Percentiles rank a stretch among this genome's conserved stretches.
phyloP scores from a whole-genome alignment of 2,888 invertebrate genomes.

The Carpatolechia fugitivella region DNA sequence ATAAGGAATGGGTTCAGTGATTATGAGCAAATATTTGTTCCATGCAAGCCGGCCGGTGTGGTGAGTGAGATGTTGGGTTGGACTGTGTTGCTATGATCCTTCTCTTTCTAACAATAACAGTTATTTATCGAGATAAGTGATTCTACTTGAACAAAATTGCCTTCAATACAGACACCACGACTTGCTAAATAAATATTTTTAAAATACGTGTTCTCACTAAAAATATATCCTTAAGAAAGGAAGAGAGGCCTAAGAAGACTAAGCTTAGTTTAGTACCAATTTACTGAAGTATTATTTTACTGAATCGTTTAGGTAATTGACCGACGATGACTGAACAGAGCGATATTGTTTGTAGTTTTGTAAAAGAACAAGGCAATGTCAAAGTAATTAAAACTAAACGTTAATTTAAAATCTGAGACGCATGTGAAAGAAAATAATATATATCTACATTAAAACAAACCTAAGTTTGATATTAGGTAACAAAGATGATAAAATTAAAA shows the following conservation, averaged over 20 bases:
- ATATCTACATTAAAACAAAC: no score
- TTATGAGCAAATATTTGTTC: conserved; percentile 6
- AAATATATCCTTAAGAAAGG: no score
- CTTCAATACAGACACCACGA: no score
- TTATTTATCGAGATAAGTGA: not conserved
- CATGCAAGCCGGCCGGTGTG: not conserved
- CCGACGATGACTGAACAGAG: not conserved
- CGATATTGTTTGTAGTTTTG: not conserved
- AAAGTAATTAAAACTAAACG: not conserved
- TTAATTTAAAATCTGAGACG: not conserved
- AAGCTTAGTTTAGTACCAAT: no score
- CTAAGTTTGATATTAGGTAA: no score
- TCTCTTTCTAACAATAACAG: not conserved
- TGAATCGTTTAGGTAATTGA: not conserved
- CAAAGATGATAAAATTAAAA: no score
- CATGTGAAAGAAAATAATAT: not conserved
- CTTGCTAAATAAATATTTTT: no score
- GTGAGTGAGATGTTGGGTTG: not conserved
- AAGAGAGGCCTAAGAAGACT: no score
- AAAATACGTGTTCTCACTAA: no score
- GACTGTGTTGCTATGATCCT: not conserved
- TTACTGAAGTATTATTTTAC: not conserved
- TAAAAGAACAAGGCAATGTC: not conserved
- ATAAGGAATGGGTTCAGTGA: conserved; percentile 28
- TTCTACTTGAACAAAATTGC: no score